These are phyloP conservation scores for Phortica variegata DNA, from an alignment of 1,140 invertebrate species.

Conservation along the genomic window DNA sequence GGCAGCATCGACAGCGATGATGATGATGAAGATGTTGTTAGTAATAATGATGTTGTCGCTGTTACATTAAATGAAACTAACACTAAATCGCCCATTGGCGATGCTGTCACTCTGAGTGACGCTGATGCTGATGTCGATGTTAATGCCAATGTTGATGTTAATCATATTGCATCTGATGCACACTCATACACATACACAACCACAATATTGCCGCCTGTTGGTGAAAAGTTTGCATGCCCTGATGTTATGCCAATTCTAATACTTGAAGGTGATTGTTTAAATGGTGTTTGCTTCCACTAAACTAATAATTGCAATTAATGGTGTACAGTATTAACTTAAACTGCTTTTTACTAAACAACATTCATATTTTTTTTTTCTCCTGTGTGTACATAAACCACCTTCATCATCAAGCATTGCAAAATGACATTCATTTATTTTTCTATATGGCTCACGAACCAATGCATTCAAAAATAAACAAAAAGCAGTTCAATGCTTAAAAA, in stretches of 20 bases:
- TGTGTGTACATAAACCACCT: no score
- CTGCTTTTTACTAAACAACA: no score
- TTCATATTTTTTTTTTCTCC: no score
- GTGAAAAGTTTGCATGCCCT: conserved; percentile 46
- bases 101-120: conserved; percentile 9
- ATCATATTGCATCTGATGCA: conserved; percentile 2
- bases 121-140: conserved; percentile 8
- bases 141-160: conserved; percentile 9
- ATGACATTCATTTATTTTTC: no score
- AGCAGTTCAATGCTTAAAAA: no score
- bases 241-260: conserved; percentile 56
- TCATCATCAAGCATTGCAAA: no score
- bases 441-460: no score
- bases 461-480: no score
- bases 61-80: background rate
- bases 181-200: no score
- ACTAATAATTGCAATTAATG: no score
- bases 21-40: background rate
- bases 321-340: no score
- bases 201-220: conserved; percentile 14
- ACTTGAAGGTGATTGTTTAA: conserved; percentile 57
- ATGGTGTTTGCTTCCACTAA: no score
- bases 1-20: background rate
- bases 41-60: background rate
- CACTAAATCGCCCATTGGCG: background rate